These are phyloP conservation scores for Drosophila subquinaria DNA, from an alignment of 2,888 invertebrate genomes.

Conservation along the genomic window DNA sequence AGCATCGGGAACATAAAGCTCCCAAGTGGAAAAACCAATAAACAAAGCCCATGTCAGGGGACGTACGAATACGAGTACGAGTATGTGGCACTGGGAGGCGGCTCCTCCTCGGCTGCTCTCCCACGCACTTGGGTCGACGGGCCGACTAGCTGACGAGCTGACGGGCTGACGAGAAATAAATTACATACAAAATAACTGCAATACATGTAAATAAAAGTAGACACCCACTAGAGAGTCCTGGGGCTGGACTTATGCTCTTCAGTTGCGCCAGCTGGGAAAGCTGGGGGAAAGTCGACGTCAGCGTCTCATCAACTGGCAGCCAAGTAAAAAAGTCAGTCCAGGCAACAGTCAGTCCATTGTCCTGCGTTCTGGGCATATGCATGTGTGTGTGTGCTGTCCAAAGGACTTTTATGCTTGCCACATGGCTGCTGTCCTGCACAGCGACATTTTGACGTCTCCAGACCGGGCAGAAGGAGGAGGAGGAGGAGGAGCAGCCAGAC, in stretches of 20 bases:
- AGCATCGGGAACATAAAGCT: slow-evolving; percentile 45
- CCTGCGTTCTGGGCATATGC: slow-evolving; percentile 42
- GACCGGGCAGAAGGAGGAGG: slow-evolving; percentile 6
- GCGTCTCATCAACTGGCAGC: slow-evolving; percentile 72
- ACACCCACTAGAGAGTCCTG: slow-evolving; percentile 49
- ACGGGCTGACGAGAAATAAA: slow-evolving; percentile 67
- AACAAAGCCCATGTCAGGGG: slow-evolving; percentile 51
- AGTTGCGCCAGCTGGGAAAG: slow-evolving; percentile 14
- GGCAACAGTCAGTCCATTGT: slow-evolving; percentile 54
- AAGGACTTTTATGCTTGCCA: slow-evolving; percentile 77
- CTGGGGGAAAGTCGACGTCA: slow-evolving; percentile 55
- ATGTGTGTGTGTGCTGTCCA: slow-evolving; percentile 56
- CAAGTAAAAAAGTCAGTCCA: slow-evolving; percentile 72
- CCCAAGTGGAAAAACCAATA: slow-evolving; percentile 73
- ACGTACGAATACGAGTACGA: too few species aligned
- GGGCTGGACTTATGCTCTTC: slow-evolving; percentile 33
- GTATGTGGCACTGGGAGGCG: neutral
- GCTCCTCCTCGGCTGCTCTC: slow-evolving; percentile 20
- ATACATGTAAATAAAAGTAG: slow-evolving; percentile 78
- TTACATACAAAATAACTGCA: slow-evolving; percentile 79
- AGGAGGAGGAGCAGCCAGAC: slow-evolving; percentile 23
- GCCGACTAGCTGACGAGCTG: slow-evolving; percentile 16
- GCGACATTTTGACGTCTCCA: slow-evolving; percentile 74
- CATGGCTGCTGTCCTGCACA: slow-evolving; percentile 76
- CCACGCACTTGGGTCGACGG: slow-evolving; percentile 55